A percentile compares a stretch with the other conserved stretches of the same genome.
Evolutionary conservation across 1,140 invertebrate genomes (phyloP).

Genomic region (Potamilus streckersoni): DNA sequence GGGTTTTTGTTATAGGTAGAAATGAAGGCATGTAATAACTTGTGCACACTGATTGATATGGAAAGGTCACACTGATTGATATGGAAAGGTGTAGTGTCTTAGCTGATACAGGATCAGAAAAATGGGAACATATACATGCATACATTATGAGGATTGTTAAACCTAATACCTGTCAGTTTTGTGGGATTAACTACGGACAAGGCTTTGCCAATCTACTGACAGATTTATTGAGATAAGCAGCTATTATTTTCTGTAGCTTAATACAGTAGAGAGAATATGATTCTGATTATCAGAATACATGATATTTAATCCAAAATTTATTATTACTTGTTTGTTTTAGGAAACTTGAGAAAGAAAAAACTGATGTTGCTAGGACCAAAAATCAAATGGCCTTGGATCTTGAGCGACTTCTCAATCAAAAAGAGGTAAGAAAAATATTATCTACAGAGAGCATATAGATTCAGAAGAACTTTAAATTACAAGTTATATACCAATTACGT

Average conservation of each 20-base stretch:
- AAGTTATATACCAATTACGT: neutral
- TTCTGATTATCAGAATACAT: neutral
- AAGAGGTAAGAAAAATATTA: slow-evolving; percentile 49
- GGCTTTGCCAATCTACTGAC: neutral
- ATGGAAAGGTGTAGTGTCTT: no score
- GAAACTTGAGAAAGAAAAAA: slow-evolving; percentile 54
- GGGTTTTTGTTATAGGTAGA: no score
- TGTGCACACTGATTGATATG: no score
- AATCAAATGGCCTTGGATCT: slow-evolving; percentile 66
- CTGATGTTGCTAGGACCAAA: slow-evolving; percentile 52
- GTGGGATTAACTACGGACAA: no score
- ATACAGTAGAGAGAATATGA: neutral
- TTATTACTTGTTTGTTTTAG: slow-evolving; percentile 31
- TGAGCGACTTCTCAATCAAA: slow-evolving; percentile 63
- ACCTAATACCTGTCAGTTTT: no score
- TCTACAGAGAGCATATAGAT: neutral
- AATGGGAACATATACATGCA: no score
- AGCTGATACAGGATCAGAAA: no score
- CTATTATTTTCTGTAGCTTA: neutral
- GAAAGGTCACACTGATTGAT: no score
- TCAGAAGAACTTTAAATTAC: neutral
- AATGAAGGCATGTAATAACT: no score
- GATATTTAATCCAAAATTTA: neutral
- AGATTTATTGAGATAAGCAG: neutral
- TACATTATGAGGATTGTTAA: no score